Base-by-base conservation (phyloP, 1,140 invertebrate genomes). In the Thrips palmi region DNA sequence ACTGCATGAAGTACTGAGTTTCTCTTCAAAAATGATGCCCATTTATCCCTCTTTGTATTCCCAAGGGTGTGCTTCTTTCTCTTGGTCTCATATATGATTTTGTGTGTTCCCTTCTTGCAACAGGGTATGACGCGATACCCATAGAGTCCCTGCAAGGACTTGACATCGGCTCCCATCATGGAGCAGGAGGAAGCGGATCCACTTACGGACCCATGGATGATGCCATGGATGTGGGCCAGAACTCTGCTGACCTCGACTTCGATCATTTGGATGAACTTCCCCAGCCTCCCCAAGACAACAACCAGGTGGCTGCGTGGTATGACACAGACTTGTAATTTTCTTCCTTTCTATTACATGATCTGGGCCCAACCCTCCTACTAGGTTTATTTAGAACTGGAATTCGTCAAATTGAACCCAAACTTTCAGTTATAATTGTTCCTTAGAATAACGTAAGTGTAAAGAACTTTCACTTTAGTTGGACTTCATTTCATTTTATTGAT, bases 101-200 rank as follows among this genome's bases (percentile, higher is more conserved):
- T 10, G 18, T 37, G 5, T 28, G 11, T 12, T 37, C 11, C 25
- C 41, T 18, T 42, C 7, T 34, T n/a, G 20, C n/a, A 35, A 36
- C 61, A 86, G 86, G 85, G 68, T 91, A 88, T 78, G 86, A 91
- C 70, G 81, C 86, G 72, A 77, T 91, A 72, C 88, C 86, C 71
- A 81, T 91, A 80, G 84, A 89, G 65, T 85, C 82, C 40, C 87
- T 93, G 83, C 84, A 91, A 70, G 85, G 85, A 44, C 64, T 93
- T 49, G 86, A 92, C 53, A 79, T 92, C 52, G 83, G 81, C 49
- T 75, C 72, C 46, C 70, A 70, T 18, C 65, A 68, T 43, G 58
- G 49, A 29, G 59, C 59, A 44, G 64, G 67, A 47, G n/a, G n/a
- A n/a, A n/a, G n/a, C n/a, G n/a, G 55, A 37, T 71, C 70, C 45